Base-by-base conservation (phyloP, 2,113 vertebrate species). In the Leuciscus idus region DNA sequence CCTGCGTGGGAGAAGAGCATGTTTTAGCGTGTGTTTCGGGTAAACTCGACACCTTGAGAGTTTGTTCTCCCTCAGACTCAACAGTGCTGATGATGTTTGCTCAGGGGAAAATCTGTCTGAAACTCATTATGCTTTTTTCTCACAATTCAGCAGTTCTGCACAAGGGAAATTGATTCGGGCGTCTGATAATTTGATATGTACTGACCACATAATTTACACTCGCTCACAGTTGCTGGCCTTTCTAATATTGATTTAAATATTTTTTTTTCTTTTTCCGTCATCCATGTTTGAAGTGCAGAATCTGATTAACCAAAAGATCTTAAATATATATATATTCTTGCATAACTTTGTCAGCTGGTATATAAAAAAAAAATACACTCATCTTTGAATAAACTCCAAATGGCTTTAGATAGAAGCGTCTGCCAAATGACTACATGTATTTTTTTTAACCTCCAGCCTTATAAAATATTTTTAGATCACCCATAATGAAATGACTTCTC, bases 91-190 rank as follows among this genome's bases (percentile, higher is more conserved):
- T 75, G 79, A 82, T 79, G 79, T 83, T 73, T 74, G 52, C 81
- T 81, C 70, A 6, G 68, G 70, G 79, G 85, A 66, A 82, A 83
- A 81, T 81, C 52, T 55, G 70, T 81, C 50, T 66, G 55, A 81
- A 86, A 76, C 50, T 82, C 79, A 83, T 66, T 84, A 84, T 84
- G 68, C 0, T 76, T 61, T 74, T 81, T 86, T 80, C 68, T 86
- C 55, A 52, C 78, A 74, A 86, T 82, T 83, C 85, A 82, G 85
- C 79, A 82, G 68, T 81, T 83, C 84, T 72, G 79, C 79, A 74
- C 79, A 28, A 66, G 73, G 85, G 79, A 86, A 74, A 83, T 72
- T 48, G 68, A 73, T 86, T 81, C 43, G 2, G 50, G 12, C 50
- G 9, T 83, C 46, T 83, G 79, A 30, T 81, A 36, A 75, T 86